Evolutionary conservation across 2,888 invertebrate species (phyloP).

Genomic region (Idaea aversata): DNA sequence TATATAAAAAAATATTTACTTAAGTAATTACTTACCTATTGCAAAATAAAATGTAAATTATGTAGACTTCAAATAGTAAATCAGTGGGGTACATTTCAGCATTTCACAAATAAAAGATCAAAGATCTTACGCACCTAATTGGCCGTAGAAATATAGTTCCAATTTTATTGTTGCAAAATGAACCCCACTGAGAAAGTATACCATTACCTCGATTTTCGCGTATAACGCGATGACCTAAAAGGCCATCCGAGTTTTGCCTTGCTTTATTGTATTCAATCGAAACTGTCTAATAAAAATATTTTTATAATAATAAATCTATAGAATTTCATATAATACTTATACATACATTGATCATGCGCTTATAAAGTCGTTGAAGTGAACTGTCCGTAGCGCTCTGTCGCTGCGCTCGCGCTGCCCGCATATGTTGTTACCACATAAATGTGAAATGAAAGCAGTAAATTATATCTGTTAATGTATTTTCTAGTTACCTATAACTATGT

Average conservation of each 20-base stretch:
- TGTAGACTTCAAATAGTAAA: not conserved
- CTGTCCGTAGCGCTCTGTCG: not conserved
- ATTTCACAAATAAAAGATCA: not conserved
- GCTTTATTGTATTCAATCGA: not conserved
- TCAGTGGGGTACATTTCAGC: not conserved
- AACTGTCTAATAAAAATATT: not conserved
- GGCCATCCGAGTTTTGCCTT: conserved; percentile 1
- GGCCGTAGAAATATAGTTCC: not conserved
- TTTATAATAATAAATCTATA: not conserved
- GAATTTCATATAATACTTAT: not conserved
- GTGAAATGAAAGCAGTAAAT: not conserved
- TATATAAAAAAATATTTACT: too few relatives aligned
- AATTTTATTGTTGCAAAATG: not conserved
- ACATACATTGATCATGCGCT: not conserved
- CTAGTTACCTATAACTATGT: not conserved
- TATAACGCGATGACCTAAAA: conserved; percentile 1
- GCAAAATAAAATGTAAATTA: not conserved
- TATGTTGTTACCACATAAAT: not conserved
- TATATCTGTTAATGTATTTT: not conserved
- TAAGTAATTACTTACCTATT: too few relatives aligned
- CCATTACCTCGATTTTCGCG: conserved; percentile 1
- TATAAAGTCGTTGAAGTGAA: not conserved
- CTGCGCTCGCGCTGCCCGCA: not conserved
- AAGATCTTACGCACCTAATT: not conserved
- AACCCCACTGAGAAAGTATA: not conserved